phyloP scores from a whole-genome alignment of 2,888 invertebrate species.

The Merodon equestris region DNA sequence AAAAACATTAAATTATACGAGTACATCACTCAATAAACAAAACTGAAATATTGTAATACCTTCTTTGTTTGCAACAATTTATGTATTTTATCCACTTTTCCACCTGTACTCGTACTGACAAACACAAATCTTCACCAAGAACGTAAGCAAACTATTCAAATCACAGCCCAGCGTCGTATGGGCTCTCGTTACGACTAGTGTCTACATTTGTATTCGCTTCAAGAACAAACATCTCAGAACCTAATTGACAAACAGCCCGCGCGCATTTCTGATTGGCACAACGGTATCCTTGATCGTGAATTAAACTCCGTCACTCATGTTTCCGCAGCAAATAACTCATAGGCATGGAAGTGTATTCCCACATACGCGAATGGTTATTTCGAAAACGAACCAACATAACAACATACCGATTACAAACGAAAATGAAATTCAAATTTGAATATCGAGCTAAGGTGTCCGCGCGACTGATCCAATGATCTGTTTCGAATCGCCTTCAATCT shows the following conservation, averaged over 20 bases:
- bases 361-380: too few species aligned
- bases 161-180: constrained; percentile 20
- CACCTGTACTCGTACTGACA: too few species aligned
- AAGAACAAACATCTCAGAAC: constrained; percentile 52
- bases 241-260: constrained; percentile 49
- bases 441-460: background rate
- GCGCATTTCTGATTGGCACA: constrained; percentile 50
- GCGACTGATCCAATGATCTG: constrained; percentile 49
- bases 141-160: constrained; percentile 8
- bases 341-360: too few species aligned
- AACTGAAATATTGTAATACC: too few species aligned
- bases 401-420: background rate
- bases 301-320: too few species aligned
- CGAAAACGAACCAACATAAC: background rate
- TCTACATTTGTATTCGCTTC: constrained; percentile 42
- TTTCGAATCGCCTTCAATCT: constrained; percentile 39
- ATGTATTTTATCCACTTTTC: constrained; percentile 12
- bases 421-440: background rate
- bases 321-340: too few species aligned
- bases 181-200: constrained; percentile 3
- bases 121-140: background rate
- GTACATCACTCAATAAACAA: too few species aligned
- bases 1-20: too few species aligned
- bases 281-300: constrained; percentile 22
- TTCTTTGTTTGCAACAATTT: background rate